Evolutionary conservation across 2,797 vertebrate species (phyloP), one percentile per base, ranked within the genome.

Genomic region (Micropoecilia bifurca): DNA sequence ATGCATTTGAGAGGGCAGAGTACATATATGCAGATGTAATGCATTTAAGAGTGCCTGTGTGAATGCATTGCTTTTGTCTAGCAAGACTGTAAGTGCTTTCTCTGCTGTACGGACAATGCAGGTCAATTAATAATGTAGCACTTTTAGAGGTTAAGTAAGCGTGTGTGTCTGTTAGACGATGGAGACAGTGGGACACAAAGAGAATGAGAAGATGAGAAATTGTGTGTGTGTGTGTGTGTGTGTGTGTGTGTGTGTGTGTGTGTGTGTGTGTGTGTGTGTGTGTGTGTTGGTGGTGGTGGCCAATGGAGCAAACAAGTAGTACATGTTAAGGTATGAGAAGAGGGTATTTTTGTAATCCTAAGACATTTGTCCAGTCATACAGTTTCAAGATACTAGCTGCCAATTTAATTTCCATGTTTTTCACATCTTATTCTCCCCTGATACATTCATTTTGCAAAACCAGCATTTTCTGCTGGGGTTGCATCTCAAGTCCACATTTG

Each of bases 91-190:
- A 80, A 81, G 81, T 83, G 81, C 88, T 89, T 91, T 85, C 75
- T 78, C 77, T 61, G 68, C 80, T 88, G 83, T 92, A 89, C 79
- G 85, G 83, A 82, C 89, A 77, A 84, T 93, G 93, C 93, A 88
- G 91, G 83, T 87, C 87, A 89, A 92, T 94, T 92, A 94, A 94
- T 94, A 95, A 95, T 94, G 92, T 91, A 93, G 76, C 81, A 91
- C 85, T 92, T 93, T 90, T 88, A 90, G 90, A 90, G 92, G 92
- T 93, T 91, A 92, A 90, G 89, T 76, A 85, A 84, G 84, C 84
- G 83, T 84, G 83, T 88, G 83, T 88, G 88, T 92, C 84, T 90
- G 78, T 76, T 76, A 78, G 80, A 83, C 73, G 78, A 6, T 77
- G 22, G 71, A 86, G 76, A 81, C 63, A 71, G 47, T 30, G 73